Conservation (phyloP, 2,888 invertebrate species). For the Rhagophthalmus giganteus region DNA sequence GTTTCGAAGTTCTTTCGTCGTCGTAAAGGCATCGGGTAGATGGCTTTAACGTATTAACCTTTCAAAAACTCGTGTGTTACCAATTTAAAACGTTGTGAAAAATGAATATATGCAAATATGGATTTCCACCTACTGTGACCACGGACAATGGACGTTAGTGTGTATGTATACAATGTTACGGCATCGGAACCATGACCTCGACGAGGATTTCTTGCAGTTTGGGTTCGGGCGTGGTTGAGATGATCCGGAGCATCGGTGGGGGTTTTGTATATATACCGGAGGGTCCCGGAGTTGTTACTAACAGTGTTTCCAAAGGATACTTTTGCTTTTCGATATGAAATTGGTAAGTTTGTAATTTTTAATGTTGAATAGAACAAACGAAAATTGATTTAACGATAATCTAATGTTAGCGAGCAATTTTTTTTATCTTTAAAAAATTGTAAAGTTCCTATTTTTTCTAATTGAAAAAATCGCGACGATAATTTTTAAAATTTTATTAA, state of each 20-base stretch:
- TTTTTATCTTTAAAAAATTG: too few species aligned
- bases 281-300: background rate
- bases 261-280: conserved; percentile 40
- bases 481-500: too few species aligned
- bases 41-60: too few species aligned
- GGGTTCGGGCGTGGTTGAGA: conserved; percentile 44
- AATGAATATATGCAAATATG: conserved; percentile 2
- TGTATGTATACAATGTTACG: conserved; percentile 14
- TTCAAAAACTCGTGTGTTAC: too few species aligned
- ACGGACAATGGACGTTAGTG: conserved; percentile 6
- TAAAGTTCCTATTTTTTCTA: too few species aligned
- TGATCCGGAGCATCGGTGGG: conserved; percentile 43
- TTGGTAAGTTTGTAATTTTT: background rate
- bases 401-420: too few species aligned
- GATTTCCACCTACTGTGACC: conserved; percentile 9
- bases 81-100: background rate
- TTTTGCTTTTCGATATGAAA: background rate
- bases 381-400: too few species aligned
- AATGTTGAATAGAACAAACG: background rate
- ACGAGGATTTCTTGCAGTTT: conserved; percentile 33
- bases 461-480: too few species aligned
- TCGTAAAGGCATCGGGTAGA: too few species aligned
- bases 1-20: too few species aligned
- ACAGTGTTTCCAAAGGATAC: background rate
- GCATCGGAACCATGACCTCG: conserved; percentile 33